Base-by-base conservation (phyloP, 2,888 invertebrate species). In the Mongoloraphidia duomilia region DNA sequence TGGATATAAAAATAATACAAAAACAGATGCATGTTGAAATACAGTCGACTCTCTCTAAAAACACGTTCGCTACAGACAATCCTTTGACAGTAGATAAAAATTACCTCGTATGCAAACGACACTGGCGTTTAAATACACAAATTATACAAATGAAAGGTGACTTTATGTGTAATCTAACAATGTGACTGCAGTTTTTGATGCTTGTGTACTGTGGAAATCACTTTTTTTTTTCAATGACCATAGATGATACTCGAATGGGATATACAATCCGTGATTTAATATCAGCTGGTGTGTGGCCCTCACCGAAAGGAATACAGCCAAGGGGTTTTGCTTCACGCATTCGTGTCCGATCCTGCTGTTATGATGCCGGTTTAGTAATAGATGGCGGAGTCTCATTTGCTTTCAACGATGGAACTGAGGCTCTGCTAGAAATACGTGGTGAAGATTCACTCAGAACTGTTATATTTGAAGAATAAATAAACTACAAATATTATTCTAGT, bases 231-330 rank as follows among this genome's bases (percentile, higher is more conserved):
- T 37, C 3, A 26, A 3, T 17, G 17, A 17, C 17, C 17, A 26
- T 60, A 82, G 90, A 86, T 60, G 83, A 87, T 54, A 71, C 73
- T 5, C 76, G 80, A 57, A 76, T 98, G 68, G 87, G 89, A 50
- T 98, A 93, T 65, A 87, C 91, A 0, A 84, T 98, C 41, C 79
- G 97, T 9, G 98, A 98, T 66, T 86, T 93, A 63, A 89, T 96
- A 44, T 82, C 86, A 49, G 88, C 89, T 52, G 87, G 88, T 53
- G 85, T 85, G 34, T 84, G 88, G 80, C 87, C 87, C 1, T 73
- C 79, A 56, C 86, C 87, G n/a, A 79, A 82, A 50, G 81, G 79
- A 0, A 75, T 87, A 46, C 72, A 80, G 38, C 80, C 86, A 0
- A 74, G 90, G 44, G 89, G 86, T 53, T 84, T 82, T 61, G 88